Conservation (phyloP, 1,140 invertebrate species). For the Brachionus asplanchnoidis region DNA sequence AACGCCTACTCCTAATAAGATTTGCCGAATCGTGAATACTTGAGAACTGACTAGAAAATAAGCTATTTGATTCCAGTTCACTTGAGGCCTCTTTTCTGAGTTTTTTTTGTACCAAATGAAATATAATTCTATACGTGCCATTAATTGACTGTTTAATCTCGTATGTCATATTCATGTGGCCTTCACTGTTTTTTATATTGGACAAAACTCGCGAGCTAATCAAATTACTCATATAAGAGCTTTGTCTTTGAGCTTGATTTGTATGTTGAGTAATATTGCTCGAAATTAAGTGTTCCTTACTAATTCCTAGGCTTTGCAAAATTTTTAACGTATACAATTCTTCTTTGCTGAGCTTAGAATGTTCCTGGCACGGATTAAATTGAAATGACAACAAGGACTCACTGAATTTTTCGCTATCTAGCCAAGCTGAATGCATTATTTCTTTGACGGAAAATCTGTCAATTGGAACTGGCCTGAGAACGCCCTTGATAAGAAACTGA, state of each 20-base stretch:
- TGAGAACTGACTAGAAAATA: neutral
- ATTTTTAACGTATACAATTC: slow-evolving; percentile 55
- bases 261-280: slow-evolving; percentile 57
- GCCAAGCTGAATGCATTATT: slow-evolving; percentile 59
- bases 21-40: neutral
- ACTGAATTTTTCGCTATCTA: slow-evolving; percentile 55
- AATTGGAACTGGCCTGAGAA: slow-evolving; percentile 59
- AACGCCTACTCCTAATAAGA: neutral
- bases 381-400: slow-evolving; percentile 50
- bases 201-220: neutral
- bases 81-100: slow-evolving; percentile 9
- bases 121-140: slow-evolving; percentile 63
- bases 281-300: slow-evolving; percentile 58
- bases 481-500: slow-evolving; percentile 56
- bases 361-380: slow-evolving; percentile 43
- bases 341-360: slow-evolving; percentile 47
- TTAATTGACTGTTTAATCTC: slow-evolving; percentile 34
- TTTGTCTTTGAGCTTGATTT: slow-evolving; percentile 53
- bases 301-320: slow-evolving; percentile 61
- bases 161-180: neutral
- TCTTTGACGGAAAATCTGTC: slow-evolving; percentile 59
- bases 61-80: neutral
- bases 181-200: neutral
- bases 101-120: slow-evolving; percentile 58
- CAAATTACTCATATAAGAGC: slow-evolving; percentile 13